These are phyloP conservation scores for Hylaea fasciaria DNA, from an alignment of 2,888 invertebrate genomes.

Conservation along the genomic window DNA sequence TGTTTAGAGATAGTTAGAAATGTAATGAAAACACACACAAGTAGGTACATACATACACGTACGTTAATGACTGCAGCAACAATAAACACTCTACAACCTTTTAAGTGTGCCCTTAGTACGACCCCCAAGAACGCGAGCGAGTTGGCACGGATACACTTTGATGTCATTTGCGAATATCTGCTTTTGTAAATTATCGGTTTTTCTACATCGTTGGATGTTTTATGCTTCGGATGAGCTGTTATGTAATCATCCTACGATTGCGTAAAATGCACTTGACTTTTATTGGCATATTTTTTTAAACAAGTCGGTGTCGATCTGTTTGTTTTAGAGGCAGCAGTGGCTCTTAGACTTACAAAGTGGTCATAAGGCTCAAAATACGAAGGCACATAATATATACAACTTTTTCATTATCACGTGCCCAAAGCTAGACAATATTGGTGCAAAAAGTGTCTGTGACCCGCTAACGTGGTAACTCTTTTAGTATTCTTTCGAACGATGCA, in stretches of 20 bases:
- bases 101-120: constrained; percentile 24
- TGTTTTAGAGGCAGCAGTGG: not conserved
- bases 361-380: too few relatives aligned
- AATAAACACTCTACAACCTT: not conserved
- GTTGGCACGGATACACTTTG: constrained; percentile 36
- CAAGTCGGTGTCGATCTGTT: not conserved
- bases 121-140: constrained; percentile 16
- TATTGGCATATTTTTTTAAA: not conserved
- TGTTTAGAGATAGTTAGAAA: too few relatives aligned
- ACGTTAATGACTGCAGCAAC: too few relatives aligned
- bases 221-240: constrained; percentile 22
- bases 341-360: too few relatives aligned
- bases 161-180: constrained; percentile 39
- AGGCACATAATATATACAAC: too few relatives aligned
- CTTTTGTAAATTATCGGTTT: constrained; percentile 41
- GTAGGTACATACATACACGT: too few relatives aligned
- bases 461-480: too few relatives aligned
- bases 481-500: too few relatives aligned
- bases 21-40: too few relatives aligned
- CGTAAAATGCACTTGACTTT: not conserved
- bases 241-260: constrained; percentile 9
- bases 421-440: too few relatives aligned
- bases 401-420: too few relatives aligned
- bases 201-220: constrained; percentile 36
- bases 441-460: too few relatives aligned